Evolutionary conservation across 2,888 invertebrate genomes (phyloP).

Genomic region (Cyclophora punctaria): DNA sequence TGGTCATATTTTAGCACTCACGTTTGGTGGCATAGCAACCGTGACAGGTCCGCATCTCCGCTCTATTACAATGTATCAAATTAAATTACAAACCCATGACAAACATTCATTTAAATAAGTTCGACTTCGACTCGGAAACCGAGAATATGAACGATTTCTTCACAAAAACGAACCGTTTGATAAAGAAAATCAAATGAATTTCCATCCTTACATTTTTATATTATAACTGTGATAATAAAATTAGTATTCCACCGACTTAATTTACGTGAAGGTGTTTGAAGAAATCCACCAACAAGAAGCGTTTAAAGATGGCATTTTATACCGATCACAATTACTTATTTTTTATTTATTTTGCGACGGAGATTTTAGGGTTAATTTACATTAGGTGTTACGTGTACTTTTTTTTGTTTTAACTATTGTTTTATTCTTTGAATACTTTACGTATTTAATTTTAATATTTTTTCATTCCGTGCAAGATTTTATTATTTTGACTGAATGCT

Average conservation of each 20-base stretch:
- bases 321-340: constrained; percentile 63
- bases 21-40: neutral
- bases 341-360: constrained; percentile 58
- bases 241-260: constrained; percentile 71
- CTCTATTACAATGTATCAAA: constrained; percentile 12
- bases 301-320: constrained; percentile 42
- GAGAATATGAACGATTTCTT: constrained; percentile 55
- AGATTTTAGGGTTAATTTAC: constrained; percentile 47
- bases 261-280: constrained; percentile 57
- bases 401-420: constrained; percentile 41
- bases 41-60: constrained; percentile 22
- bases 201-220: constrained; percentile 62
- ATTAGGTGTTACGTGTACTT: constrained; percentile 44
- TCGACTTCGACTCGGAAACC: constrained; percentile 26
- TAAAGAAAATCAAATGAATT: constrained; percentile 41
- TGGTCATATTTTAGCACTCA: too few species aligned
- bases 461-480: constrained; percentile 69
- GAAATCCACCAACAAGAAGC: constrained; percentile 62
- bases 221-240: constrained; percentile 73
- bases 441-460: constrained; percentile 64
- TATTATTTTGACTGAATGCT: constrained; percentile 56
- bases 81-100: constrained; percentile 32
- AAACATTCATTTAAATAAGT: constrained; percentile 15
- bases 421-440: constrained; percentile 66
- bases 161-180: constrained; percentile 52